These are phyloP conservation scores for Mastomys coucha DNA, from an alignment of 2,113 vertebrate species.

Conservation along the genomic window DNA sequence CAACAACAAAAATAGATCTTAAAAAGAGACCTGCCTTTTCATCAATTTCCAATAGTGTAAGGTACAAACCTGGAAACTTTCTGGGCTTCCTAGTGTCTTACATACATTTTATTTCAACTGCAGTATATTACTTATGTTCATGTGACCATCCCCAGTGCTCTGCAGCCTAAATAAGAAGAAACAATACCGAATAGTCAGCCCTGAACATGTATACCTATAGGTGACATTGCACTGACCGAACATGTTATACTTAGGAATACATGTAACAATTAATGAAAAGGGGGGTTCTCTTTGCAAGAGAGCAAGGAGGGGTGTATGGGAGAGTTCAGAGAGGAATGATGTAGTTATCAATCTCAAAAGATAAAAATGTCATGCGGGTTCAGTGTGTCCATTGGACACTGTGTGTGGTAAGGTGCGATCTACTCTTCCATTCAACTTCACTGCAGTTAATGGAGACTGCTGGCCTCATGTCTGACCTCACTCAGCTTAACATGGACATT, in stretches of 20 bases:
- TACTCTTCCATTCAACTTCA: neutral
- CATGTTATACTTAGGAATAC: neutral
- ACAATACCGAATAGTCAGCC: neutral
- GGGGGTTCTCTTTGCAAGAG: neutral
- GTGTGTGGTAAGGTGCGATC: too few relatives aligned
- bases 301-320: neutral
- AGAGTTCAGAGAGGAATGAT: neutral
- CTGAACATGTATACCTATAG: too few relatives aligned
- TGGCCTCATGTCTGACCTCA: neutral
- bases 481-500: neutral
- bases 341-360: neutral
- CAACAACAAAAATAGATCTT: neutral
- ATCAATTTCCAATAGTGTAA: neutral
- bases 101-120: neutral
- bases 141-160: neutral
- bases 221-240: neutral
- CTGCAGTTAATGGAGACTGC: neutral
- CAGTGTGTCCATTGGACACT: neutral
- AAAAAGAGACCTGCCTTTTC: neutral
- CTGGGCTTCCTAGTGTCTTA: neutral
- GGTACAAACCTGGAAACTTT: neutral
- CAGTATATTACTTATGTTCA: neutral
- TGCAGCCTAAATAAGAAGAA: neutral
- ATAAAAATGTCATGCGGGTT: rapidly evolving
- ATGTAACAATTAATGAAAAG: neutral